Percentiles rank a stretch among this genome's conserved stretches.
Evolutionary conservation across 2,113 vertebrate genomes (phyloP).

Genomic region (Chloropsis cyanopogon): DNA sequence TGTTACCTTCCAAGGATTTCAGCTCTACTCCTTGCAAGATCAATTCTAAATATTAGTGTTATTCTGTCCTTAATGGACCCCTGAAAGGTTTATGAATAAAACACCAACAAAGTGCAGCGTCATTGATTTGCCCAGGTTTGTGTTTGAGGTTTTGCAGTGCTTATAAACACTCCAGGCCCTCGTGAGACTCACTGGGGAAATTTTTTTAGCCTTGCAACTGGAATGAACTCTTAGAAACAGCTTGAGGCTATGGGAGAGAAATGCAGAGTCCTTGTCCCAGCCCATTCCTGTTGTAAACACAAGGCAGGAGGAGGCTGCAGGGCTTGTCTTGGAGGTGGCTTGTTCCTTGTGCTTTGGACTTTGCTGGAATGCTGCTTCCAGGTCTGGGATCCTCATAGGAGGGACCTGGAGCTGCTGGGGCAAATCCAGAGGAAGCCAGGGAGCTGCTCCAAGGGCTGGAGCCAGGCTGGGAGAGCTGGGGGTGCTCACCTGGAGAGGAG

Average conservation of each 20-base stretch:
- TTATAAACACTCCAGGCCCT: neutral
- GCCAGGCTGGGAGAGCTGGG: neutral
- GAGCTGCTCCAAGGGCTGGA: neutral
- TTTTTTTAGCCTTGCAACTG: neutral
- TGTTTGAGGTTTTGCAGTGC: slow-evolving; percentile 29
- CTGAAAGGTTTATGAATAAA: slow-evolving; percentile 64
- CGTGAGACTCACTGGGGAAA: neutral
- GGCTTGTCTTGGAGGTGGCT: neutral
- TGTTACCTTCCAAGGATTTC: neutral
- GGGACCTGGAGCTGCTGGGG: neutral
- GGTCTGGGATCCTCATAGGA: too few relatives aligned
- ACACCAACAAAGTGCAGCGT: slow-evolving; percentile 10
- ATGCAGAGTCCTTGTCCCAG: neutral
- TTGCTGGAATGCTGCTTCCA: neutral
- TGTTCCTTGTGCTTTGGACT: neutral
- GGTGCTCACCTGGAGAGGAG: accelerated
- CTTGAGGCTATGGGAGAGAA: slow-evolving; percentile 3
- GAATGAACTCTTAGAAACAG: slow-evolving; percentile 12
- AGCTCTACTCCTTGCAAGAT: neutral
- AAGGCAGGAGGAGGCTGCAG: neutral
- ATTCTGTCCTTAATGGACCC: slow-evolving; percentile 60
- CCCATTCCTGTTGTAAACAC: neutral
- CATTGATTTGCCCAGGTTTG: slow-evolving; percentile 41
- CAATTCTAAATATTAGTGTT: neutral
- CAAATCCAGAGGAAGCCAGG: accelerated